Evolutionary conservation across 1,140 invertebrate genomes (phyloP), one percentile per base, ranked within the genome.

Genomic region (Drosophila sucinea): DNA sequence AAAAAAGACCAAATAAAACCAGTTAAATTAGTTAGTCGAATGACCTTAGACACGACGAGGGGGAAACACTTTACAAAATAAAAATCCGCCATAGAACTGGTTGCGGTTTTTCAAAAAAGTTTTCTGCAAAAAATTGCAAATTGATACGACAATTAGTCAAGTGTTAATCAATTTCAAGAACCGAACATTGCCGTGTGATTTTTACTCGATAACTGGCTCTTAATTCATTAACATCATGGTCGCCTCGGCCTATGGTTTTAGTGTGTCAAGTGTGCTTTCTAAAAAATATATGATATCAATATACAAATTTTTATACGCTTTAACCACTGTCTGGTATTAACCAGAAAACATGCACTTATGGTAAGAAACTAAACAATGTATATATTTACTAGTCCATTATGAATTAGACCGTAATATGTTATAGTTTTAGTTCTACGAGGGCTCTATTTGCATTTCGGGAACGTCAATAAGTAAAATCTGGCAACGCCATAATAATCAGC

Each of bases 121-220:
- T 70, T 69, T 81, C 86, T 47, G 40, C 63, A 62, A 73, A 76
- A 80, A 77, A 70, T 63, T 17, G 25, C 17, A 63, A 78, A 56
- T 73, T 86, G 65, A 81, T 75, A 81, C 63, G 44, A 60, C 54
- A 60, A 76, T 77, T 77, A 77, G 67, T 38, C 17, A 61, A 56
- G 44, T 54, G 83, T 77, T 85, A 85, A 85, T 85, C 66, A 67
- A 86, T 70, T 76, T 67, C 62, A 70, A 78, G 73, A 80, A 80
- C 44, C 68, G 70, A 61, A 69, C 35, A 44, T 23, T 23, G 44
- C 44, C 60, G 11, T 56, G 10, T 33, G 54, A 60, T 63, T 60
- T 51, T n/a, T 8, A 62, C 47, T 66, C 57, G 60, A 65, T 32
- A 72, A 70, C 60, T 65, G 30, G 56, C 10, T 23, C 55, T 60